Evolutionary conservation across 2,888 invertebrate species (phyloP), one percentile per base, ranked within the genome.

Genomic region (Cheilosia vulpina): DNA sequence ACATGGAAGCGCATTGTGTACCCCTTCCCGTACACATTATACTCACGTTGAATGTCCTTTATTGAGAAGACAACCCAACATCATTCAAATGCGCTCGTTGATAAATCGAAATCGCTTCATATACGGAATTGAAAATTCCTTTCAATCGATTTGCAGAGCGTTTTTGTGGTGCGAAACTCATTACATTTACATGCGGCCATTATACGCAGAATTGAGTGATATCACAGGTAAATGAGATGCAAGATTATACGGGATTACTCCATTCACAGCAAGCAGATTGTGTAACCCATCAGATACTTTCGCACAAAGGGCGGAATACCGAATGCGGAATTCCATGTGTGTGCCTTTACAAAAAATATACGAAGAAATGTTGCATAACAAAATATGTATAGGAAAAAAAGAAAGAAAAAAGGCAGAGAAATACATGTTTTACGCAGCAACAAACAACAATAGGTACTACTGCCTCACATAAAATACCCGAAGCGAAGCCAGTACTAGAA

Each of bases 371-470:
- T 57, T 58, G 38, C 76, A 77, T 68, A 55, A 52, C 41, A 60
- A 53, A 53, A 66, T n/a, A 50, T 24, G 72, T n/a, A 50, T 34
- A 57, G 60, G 21, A 38, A 57, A 81, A 65, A 66, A 62, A 21
- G 21, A 1, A 6, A 27, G 1, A 5, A 24, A 27, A 31, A 21
- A 57, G n/a, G n/a, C n/a, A 65, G 58, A 66, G 62, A 65, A 65
- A 38, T 55, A 34, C 66, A 80, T 66, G 71, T 45, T 80, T 85
- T 57, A 85, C 80, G 66, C 76, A 85, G 75, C 80, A 80, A 66
- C 84, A 80, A 71, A 71, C 47, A 84, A 76, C 84, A 84, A 84
- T 80, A 65, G 73, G 52, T 52, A 52, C 52, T 65, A 63, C 73
- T 81, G 55, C 62, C 62, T 78, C 68, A 65, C 55, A 73, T 73